phyloP scores from a whole-genome alignment of 23 tunicate species.

The Ciona savignyi region DNA sequence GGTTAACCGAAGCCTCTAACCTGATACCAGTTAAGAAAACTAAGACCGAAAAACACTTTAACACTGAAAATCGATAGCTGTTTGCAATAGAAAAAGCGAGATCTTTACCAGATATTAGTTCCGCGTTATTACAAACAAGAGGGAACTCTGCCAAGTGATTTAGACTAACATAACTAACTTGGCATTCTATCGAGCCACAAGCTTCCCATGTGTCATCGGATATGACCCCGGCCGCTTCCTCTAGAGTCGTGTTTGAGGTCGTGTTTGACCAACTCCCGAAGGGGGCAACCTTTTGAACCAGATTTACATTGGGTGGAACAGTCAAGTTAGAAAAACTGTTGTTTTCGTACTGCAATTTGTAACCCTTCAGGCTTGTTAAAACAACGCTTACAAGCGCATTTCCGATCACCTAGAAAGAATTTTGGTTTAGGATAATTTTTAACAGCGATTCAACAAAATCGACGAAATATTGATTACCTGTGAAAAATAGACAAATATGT shows the following conservation, averaged over 20 bases:
- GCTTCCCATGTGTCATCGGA: slow-evolving; percentile 17
- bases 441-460: no score
- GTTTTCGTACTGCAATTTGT: not conserved
- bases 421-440: not conserved
- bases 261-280: not conserved
- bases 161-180: slow-evolving; percentile 5
- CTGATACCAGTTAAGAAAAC: no score
- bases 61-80: no score
- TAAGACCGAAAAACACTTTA: no score
- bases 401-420: slow-evolving; percentile 28
- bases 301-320: not conserved
- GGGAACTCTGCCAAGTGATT: not conserved
- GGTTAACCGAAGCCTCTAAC: no score
- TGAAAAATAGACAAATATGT: slow-evolving; percentile 28
- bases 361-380: slow-evolving; percentile 18
- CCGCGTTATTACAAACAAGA: no score
- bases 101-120: no score
- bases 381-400: slow-evolving; percentile 39
- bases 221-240: not conserved
- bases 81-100: no score
- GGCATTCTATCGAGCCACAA: slow-evolving; percentile 10
- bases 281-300: not conserved
- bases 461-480: no score
- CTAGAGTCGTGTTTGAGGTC: slow-evolving; percentile 1
- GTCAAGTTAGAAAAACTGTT: not conserved